Evolutionary conservation across 2,888 invertebrate genomes (phyloP).

Genomic region (Nycteola revayana): DNA sequence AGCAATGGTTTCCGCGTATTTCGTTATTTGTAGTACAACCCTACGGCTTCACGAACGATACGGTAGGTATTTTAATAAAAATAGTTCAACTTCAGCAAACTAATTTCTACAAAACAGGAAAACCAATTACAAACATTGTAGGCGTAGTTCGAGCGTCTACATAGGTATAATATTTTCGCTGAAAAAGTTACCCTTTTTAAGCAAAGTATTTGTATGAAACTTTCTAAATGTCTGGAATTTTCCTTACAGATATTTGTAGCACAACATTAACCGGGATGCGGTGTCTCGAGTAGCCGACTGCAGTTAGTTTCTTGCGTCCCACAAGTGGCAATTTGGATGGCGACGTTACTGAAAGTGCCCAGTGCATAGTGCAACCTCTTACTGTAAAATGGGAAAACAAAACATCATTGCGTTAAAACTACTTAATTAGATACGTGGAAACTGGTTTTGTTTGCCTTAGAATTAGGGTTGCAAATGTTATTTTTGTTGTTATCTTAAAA

Average conservation of each 20-base stretch:
- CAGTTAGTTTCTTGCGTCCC: conserved; percentile 24
- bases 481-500: too few species aligned
- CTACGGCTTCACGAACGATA: too few species aligned
- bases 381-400: conserved; percentile 38
- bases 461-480: conserved; percentile 4
- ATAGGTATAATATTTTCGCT: too few species aligned
- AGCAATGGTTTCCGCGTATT: too few species aligned
- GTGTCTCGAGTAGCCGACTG: conserved; percentile 21
- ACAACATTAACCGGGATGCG: conserved; percentile 21
- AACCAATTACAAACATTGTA: too few species aligned
- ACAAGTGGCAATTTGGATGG: conserved; percentile 45
- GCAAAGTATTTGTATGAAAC: too few species aligned
- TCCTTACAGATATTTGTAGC: conserved; percentile 15
- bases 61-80: too few species aligned
- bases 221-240: not conserved
- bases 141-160: too few species aligned
- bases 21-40: too few species aligned
- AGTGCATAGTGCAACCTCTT: conserved; percentile 30
- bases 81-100: too few species aligned
- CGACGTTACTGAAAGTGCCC: conserved; percentile 31
- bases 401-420: conserved; percentile 16
- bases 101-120: too few species aligned
- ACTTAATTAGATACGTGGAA: conserved; percentile 20
- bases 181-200: too few species aligned
- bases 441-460: conserved; percentile 10